Conservation (phyloP, 2,113 vertebrate genomes). For the Girardinichthys multiradiatus region DNA sequence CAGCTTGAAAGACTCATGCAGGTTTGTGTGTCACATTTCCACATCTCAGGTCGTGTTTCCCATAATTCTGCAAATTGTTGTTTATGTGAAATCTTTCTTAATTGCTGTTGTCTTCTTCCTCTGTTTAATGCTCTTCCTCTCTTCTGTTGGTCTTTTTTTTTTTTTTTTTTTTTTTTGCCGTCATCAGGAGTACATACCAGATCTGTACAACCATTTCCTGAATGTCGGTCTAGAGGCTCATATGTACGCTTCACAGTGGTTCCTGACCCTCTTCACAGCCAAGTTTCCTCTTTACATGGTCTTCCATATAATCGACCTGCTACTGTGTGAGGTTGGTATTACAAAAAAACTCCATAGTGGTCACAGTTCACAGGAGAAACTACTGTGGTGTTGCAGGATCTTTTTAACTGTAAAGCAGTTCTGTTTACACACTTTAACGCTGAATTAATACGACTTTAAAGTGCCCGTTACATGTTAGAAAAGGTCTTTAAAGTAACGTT, state of each 20-base stretch:
- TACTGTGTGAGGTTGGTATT: conserved; percentile 91
- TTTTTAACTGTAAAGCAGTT: not conserved
- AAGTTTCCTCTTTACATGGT: conserved; percentile 99
- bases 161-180: not conserved
- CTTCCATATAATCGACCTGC: conserved; percentile 99
- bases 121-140: conserved; percentile 1
- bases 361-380: not conserved
- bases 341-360: not conserved
- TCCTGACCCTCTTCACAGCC: conserved; percentile 98
- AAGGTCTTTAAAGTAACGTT: too few relatives aligned
- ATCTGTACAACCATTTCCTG: conserved; percentile 96
- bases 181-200: conserved; percentile 92
- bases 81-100: not conserved
- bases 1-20: conserved; percentile 98
- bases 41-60: not conserved
- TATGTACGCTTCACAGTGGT: conserved; percentile 99
- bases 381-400: not conserved
- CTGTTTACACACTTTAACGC: too few relatives aligned
- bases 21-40: conserved; percentile 73
- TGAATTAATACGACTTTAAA: too few relatives aligned
- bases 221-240: conserved; percentile 97
- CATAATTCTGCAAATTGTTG: not conserved
- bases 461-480: too few relatives aligned
- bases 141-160: conserved; percentile 4
- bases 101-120: not conserved